Percentiles rank a stretch among this genome's conserved stretches.
These are phyloP conservation scores for Furcifer pardalis DNA, from an alignment of 2,797 vertebrate species.

Conservation along the genomic window DNA sequence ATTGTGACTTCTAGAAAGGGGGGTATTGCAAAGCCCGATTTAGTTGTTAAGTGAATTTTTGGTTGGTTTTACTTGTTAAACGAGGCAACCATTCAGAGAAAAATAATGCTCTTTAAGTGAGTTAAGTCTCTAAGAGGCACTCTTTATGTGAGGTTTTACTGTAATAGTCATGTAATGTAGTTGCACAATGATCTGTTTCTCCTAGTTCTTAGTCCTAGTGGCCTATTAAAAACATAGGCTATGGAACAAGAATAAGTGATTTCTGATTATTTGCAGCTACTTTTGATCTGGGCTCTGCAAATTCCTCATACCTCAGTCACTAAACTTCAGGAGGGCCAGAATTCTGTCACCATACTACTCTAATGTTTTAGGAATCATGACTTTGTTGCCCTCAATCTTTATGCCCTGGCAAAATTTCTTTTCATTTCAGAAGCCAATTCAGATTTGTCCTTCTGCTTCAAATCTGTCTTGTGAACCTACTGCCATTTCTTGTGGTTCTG, in stretches of 20 bases:
- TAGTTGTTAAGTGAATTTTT: no score
- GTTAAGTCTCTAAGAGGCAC: no score
- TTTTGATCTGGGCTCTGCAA: not conserved
- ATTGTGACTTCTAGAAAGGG: no score
- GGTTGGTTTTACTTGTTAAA: no score
- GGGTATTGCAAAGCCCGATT: no score
- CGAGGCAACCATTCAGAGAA: no score
- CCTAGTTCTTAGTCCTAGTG: not conserved
- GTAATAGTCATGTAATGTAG: no score
- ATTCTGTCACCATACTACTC: not conserved
- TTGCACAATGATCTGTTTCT: not conserved
- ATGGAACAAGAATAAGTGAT: not conserved
- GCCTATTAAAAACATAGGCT: not conserved
- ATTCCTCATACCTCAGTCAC: slow-evolving; percentile 17
- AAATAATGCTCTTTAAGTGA: no score
- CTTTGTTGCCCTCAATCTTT: not conserved
- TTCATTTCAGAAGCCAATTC: slow-evolving; percentile 40
- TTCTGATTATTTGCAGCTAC: not conserved
- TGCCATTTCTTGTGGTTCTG: not conserved
- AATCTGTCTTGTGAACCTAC: slow-evolving; percentile 24
- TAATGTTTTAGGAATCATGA: not conserved
- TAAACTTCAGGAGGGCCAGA: slow-evolving; percentile 29
- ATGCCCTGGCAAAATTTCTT: not conserved
- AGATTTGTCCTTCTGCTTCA: slow-evolving; percentile 28
- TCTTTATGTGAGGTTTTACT: no score